phyloP scores from a whole-genome alignment of 2,888 invertebrate species.

The Parnassius mnemosyne region DNA sequence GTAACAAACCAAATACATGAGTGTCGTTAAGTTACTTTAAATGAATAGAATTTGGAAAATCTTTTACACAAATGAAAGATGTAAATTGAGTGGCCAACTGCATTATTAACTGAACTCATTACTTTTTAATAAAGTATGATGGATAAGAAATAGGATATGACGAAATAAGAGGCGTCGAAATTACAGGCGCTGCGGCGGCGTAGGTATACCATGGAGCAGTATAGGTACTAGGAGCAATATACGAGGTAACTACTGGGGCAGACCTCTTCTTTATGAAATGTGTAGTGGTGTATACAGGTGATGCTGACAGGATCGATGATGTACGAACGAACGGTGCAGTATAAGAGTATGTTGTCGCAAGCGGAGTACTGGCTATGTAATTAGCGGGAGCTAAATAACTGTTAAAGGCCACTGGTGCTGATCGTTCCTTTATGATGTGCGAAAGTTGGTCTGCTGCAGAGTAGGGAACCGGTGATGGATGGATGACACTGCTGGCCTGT shows the following conservation, averaged over 20 bases:
- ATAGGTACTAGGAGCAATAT: conserved; percentile 47
- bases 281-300: conserved; percentile 42
- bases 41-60: too few species aligned
- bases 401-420: conserved; percentile 34
- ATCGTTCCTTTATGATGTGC: conserved; percentile 55
- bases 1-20: too few species aligned
- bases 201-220: conserved; percentile 22
- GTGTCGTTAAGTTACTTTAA: too few species aligned
- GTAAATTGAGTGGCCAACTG: too few species aligned
- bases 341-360: conserved; percentile 28
- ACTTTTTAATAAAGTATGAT: conserved; percentile 20
- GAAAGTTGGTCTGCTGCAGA: conserved; percentile 47
- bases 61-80: too few species aligned
- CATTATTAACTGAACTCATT: not conserved
- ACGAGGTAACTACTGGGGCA: conserved; percentile 39
- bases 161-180: conserved; percentile 44
- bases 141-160: conserved; percentile 13
- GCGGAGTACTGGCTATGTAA: conserved; percentile 36
- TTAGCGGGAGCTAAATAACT: conserved; percentile 42
- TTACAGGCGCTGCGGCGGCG: conserved; percentile 37
- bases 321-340: conserved; percentile 31
- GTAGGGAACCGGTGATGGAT: conserved; percentile 60
- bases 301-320: conserved; percentile 33
- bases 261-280: conserved; percentile 62
- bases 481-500: conserved; percentile 67